Conservation (phyloP, 2,113 vertebrate genomes). For the Nanger granti region DNA sequence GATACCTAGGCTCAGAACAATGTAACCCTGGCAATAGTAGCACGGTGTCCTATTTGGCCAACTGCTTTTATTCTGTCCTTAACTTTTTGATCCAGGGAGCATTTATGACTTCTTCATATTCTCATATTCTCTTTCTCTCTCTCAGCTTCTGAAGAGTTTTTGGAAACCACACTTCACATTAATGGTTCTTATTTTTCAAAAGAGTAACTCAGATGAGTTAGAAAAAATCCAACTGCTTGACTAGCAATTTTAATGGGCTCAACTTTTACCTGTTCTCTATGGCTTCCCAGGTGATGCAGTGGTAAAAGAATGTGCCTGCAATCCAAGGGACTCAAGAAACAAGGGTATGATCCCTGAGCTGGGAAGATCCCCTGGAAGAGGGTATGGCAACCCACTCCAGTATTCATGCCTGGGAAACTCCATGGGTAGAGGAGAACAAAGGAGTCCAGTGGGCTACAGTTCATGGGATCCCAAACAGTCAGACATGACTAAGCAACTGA, state of each 20-base stretch:
- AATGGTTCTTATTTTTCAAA: slow-evolving; percentile 21
- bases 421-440: neutral
- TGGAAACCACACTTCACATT: neutral
- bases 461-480: neutral
- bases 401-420: neutral
- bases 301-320: neutral
- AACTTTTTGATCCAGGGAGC: neutral
- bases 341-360: neutral
- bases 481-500: neutral
- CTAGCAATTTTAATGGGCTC: neutral
- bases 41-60: neutral
- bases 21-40: fast-evolving
- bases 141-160: neutral
- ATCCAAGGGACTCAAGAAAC: neutral
- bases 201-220: neutral
- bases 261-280: neutral
- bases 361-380: neutral
- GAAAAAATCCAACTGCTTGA: neutral
- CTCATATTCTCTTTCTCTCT: neutral
- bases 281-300: neutral
- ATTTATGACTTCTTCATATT: neutral
- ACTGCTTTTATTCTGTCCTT: neutral
- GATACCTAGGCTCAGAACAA: neutral
- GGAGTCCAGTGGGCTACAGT: fast-evolving
- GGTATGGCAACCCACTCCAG: neutral